A percentile compares a stretch with the other conserved stretches of the same genome.
These are phyloP conservation scores for Mohoua ochrocephala DNA, from an alignment of 2,113 vertebrate genomes.

Conservation along the genomic window DNA sequence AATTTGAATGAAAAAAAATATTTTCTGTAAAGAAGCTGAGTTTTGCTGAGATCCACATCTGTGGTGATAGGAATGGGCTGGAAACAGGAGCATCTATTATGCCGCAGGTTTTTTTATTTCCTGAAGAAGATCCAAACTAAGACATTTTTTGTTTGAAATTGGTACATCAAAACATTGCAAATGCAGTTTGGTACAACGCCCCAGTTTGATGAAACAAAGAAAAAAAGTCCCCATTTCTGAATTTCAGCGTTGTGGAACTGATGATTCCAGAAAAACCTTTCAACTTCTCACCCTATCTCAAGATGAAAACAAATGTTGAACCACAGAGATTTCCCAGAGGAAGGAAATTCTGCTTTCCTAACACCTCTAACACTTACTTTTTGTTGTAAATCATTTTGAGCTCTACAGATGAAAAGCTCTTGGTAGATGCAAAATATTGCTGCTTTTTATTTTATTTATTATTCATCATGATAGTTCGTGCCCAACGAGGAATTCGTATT, in stretches of 20 bases:
- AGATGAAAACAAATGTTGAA: constrained; percentile 68
- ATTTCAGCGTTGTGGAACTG: constrained; percentile 11
- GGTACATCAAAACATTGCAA: constrained; percentile 33
- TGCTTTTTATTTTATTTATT: constrained; percentile 67
- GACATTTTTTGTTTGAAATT: constrained; percentile 23
- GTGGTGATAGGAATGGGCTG: neutral
- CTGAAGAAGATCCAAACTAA: neutral
- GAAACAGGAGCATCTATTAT: neutral
- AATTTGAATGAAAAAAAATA: neutral
- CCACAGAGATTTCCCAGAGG: constrained; percentile 58
- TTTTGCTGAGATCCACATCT: neutral
- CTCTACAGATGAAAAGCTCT: constrained; percentile 55
- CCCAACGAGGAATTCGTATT: constrained; percentile 26
- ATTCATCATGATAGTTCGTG: constrained; percentile 46
- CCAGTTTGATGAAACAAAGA: neutral
- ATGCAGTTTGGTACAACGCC: neutral
- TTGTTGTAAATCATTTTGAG: constrained; percentile 62
- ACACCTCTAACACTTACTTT: constrained; percentile 58
- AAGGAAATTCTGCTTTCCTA: constrained; percentile 49
- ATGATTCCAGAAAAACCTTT: constrained; percentile 55
- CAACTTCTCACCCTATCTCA: constrained; percentile 60
- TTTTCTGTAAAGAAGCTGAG: neutral
- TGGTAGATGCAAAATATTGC: constrained; percentile 56
- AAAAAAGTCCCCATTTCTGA: neutral
- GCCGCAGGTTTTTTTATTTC: neutral